phyloP scores from a whole-genome alignment of 2,113 vertebrate genomes.

The Oncorhynchus nerka region DNA sequence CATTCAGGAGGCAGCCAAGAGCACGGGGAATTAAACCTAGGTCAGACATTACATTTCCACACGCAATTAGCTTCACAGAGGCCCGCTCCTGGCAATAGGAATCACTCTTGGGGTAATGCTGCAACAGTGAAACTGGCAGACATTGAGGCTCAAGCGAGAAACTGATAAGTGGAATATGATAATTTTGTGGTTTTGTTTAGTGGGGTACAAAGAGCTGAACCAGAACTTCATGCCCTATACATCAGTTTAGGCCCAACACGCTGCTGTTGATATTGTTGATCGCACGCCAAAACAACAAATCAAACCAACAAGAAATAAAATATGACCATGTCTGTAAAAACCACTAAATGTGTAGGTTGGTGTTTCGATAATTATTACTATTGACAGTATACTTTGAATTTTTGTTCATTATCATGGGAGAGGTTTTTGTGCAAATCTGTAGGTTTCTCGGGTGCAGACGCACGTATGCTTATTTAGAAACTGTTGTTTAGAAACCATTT shows the following conservation, averaged over 20 bases:
- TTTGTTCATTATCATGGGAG: too few relatives aligned
- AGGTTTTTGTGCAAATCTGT: too few relatives aligned
- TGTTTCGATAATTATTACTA: neutral
- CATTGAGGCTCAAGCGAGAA: slow-evolving; percentile 12
- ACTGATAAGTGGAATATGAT: neutral
- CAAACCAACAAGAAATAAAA: neutral
- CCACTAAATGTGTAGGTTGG: neutral
- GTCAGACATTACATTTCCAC: slow-evolving; percentile 74
- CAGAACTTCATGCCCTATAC: slow-evolving; percentile 39
- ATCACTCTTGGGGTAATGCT: slow-evolving; percentile 45
- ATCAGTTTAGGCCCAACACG: slow-evolving; percentile 37
- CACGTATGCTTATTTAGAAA: too few relatives aligned
- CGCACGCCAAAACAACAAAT: slow-evolving; percentile 13
- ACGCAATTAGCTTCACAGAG: slow-evolving; percentile 66
- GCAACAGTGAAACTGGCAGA: slow-evolving; percentile 49
- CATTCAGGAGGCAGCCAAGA: slow-evolving; percentile 64
- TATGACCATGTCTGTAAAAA: neutral
- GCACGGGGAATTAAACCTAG: slow-evolving; percentile 70
- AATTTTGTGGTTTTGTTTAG: neutral
- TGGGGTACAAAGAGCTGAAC: slow-evolving; percentile 24
- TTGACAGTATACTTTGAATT: too few relatives aligned
- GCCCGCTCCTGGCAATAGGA: slow-evolving; percentile 54
- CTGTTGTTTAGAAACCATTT: too few relatives aligned
- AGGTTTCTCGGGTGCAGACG: too few relatives aligned
- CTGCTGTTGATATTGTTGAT: slow-evolving; percentile 22